Evolutionary conservation across 1,140 invertebrate species (phyloP).

Genomic region (Cherax destructor): DNA sequence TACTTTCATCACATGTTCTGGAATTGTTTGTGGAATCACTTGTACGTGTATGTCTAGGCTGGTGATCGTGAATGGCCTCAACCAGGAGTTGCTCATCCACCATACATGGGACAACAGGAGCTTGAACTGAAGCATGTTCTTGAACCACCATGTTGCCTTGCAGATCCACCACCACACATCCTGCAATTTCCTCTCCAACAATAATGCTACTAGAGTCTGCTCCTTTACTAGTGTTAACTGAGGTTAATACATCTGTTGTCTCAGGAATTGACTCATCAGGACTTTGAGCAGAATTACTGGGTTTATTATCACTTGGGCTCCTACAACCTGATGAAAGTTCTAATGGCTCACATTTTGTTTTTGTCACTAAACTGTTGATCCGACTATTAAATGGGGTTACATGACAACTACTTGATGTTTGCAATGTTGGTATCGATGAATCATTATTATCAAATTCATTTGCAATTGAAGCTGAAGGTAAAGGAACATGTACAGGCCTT

Average conservation of each 20-base stretch:
- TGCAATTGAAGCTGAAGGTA: not conserved
- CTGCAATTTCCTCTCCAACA: conserved; percentile 14
- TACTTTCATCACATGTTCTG: not conserved
- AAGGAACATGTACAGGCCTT: not conserved
- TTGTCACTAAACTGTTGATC: not conserved
- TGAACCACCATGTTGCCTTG: conserved; percentile 38
- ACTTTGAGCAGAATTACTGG: not conserved
- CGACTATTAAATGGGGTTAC: not conserved
- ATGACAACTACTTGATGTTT: not conserved
- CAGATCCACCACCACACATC: conserved; percentile 37
- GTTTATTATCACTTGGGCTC: not conserved
- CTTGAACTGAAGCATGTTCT: conserved; percentile 1
- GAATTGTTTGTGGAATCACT: not conserved
- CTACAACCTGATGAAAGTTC: not conserved
- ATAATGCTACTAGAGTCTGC: not conserved
- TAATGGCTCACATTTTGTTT: not conserved
- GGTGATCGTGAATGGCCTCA: conserved; percentile 19
- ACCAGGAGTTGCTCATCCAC: conserved; percentile 47
- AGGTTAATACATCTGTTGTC: not conserved
- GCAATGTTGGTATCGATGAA: not conserved
- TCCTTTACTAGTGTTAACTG: not conserved
- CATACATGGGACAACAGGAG: conserved; percentile 18
- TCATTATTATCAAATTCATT: not conserved
- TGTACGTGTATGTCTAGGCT: not conserved
- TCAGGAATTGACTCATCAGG: not conserved